Conservation (phyloP, 2,797 vertebrate species). For the Numenius phaeopus region DNA sequence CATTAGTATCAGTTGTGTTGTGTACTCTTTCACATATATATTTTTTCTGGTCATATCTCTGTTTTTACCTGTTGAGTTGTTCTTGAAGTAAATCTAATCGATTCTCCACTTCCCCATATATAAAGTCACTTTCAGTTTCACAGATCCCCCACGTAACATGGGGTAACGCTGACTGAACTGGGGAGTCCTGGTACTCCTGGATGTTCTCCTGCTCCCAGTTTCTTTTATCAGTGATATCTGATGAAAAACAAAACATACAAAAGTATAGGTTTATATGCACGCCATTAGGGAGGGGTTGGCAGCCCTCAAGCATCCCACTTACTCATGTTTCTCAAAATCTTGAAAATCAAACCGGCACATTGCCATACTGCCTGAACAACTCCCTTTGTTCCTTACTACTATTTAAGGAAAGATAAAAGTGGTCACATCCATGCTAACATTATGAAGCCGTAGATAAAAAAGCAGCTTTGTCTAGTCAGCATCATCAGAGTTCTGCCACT, state of each 20-base stretch:
- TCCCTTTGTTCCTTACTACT: neutral
- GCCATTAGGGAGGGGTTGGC: neutral
- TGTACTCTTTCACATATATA: neutral
- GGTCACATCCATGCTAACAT: neutral
- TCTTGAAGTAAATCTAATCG: constrained; percentile 95
- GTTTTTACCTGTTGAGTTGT: constrained; percentile 93
- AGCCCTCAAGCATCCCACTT: neutral
- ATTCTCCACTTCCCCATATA: constrained; percentile 96
- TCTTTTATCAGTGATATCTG: constrained; percentile 84
- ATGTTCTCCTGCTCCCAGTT: constrained; percentile 86
- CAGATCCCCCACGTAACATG: constrained; percentile 86
- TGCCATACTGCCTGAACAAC: neutral
- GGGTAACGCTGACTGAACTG: constrained; percentile 81
- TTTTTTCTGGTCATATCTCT: neutral
- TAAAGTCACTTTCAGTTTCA: constrained; percentile 92
- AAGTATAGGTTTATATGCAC: neutral
- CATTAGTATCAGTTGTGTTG: neutral
- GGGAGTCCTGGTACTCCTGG: constrained; percentile 81
- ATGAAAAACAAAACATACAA: constrained; percentile 35
- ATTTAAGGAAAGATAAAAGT: neutral
- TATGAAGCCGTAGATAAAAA: neutral
- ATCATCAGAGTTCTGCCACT: neutral
- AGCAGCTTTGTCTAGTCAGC: neutral
- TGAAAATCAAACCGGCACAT: neutral
- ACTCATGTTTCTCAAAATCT: neutral